A percentile compares a stretch with the other conserved stretches of the same genome.
Conservation (phyloP, 2,113 vertebrate species). For the Gnathochromis pfefferi region DNA sequence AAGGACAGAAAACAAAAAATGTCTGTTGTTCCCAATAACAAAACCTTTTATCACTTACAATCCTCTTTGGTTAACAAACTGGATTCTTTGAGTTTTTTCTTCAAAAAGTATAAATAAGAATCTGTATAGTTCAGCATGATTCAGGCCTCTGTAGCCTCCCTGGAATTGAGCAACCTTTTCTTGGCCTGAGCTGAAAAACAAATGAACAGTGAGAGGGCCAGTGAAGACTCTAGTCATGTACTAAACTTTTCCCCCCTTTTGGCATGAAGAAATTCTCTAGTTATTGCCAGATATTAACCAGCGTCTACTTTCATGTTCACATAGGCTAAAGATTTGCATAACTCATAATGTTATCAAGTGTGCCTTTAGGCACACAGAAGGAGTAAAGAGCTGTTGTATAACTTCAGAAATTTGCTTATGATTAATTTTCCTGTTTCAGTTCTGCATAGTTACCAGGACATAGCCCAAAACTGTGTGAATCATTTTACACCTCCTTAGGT, state of each 20-base stretch:
- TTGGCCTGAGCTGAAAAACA: background rate
- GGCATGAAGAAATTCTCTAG: background rate
- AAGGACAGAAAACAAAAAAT: background rate
- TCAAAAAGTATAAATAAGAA: background rate
- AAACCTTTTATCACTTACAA: background rate
- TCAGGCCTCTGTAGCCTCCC: background rate
- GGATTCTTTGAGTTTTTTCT: background rate
- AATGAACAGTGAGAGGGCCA: background rate
- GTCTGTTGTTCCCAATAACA: background rate
- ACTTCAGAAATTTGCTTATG: background rate
- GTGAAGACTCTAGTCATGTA: background rate
- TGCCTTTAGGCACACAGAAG: background rate
- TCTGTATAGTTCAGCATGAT: accelerated
- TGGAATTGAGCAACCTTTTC: background rate
- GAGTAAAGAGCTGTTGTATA: background rate
- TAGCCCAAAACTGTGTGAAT: background rate
- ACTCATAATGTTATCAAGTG: background rate
- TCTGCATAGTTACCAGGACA: background rate
- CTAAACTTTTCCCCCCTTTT: background rate
- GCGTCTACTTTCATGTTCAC: background rate
- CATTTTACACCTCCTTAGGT: background rate
- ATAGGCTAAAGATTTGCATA: background rate
- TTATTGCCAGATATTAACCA: background rate
- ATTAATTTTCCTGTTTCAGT: background rate
- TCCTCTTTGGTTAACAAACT: background rate